Evolutionary conservation across 1,140 invertebrate genomes (phyloP).

Genomic region (Gonioctena quinquepunctata): DNA sequence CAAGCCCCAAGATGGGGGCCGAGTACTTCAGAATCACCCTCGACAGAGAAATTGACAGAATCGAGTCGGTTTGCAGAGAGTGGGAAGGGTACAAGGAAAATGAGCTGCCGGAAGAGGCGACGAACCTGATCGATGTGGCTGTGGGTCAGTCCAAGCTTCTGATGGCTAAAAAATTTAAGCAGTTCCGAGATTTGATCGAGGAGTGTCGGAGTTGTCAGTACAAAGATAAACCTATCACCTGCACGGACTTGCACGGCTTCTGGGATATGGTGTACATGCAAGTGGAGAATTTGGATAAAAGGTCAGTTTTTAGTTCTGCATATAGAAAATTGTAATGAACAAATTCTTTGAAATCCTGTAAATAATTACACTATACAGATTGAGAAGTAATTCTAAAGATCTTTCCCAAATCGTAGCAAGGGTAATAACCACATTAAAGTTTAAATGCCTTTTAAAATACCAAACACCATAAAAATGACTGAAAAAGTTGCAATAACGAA

Average conservation of each 20-base stretch:
- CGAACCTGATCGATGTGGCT: constrained; percentile 67
- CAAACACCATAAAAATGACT: too few relatives aligned
- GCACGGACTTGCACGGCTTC: constrained; percentile 73
- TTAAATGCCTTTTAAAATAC: too few relatives aligned
- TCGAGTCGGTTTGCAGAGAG: constrained; percentile 47
- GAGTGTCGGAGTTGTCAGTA: constrained; percentile 61
- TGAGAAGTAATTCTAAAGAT: too few relatives aligned
- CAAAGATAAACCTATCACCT: constrained; percentile 59
- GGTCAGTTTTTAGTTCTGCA: too few relatives aligned
- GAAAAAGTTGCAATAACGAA: too few relatives aligned
- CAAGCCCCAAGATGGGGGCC: constrained; percentile 36
- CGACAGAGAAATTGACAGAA: constrained; percentile 57
- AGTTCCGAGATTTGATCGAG: constrained; percentile 67
- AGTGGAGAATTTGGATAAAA: constrained; percentile 59
- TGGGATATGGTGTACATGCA: constrained; percentile 77
- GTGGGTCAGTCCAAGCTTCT: constrained; percentile 72
- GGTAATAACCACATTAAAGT: too few relatives aligned
- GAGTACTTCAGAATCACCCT: constrained; percentile 61
- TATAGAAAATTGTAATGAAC: too few relatives aligned
- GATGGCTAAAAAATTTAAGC: constrained; percentile 69
- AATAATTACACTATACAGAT: too few relatives aligned
- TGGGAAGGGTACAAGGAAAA: constrained; percentile 39
- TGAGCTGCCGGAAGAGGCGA: constrained; percentile 55
- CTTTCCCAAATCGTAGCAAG: too few relatives aligned
- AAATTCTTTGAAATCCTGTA: too few relatives aligned